Percentiles rank a stretch among this genome's conserved stretches.
phyloP scores from a whole-genome alignment of 2,888 invertebrate genomes.

The Microchrysa polita region DNA sequence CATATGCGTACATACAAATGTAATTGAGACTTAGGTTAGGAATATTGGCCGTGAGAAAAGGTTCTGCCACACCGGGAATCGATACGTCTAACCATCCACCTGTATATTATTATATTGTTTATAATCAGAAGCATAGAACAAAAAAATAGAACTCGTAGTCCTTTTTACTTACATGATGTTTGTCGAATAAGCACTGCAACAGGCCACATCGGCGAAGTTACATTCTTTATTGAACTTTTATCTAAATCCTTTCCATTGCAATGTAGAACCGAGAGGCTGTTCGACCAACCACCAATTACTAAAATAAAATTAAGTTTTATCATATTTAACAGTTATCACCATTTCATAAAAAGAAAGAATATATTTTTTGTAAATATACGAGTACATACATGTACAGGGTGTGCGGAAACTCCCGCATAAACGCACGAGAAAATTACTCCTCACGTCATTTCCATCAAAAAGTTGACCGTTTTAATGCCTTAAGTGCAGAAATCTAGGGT shows the following conservation, averaged over 20 bases:
- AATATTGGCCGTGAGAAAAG: conserved; percentile 10
- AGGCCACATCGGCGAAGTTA: conserved; percentile 26
- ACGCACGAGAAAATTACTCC: no score
- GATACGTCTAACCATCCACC: conserved; percentile 14
- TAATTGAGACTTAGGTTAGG: conserved; percentile 8
- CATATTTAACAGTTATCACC: no score
- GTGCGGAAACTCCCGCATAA: no score
- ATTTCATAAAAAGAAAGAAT: no score
- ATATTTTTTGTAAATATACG: no score
- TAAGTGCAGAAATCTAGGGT: no score
- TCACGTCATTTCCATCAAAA: no score
- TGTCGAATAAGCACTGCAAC: conserved; percentile 14
- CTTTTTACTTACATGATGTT: conserved; percentile 12
- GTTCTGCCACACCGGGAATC: conserved; percentile 18
- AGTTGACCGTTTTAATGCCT: no score
- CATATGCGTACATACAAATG: conserved; percentile 25
- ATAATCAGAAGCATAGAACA: background rate
- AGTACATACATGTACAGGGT: no score
- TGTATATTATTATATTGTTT: conserved; percentile 3
- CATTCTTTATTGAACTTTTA: conserved; percentile 13
- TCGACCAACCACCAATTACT: conserved; percentile 27
- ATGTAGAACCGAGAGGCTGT: conserved; percentile 10
- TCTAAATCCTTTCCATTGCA: conserved; percentile 23
- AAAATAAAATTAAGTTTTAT: no score
- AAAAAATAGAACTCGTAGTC: background rate